Evolutionary conservation across 2,888 invertebrate genomes (phyloP).

Genomic region (Galerucella pusilla): DNA sequence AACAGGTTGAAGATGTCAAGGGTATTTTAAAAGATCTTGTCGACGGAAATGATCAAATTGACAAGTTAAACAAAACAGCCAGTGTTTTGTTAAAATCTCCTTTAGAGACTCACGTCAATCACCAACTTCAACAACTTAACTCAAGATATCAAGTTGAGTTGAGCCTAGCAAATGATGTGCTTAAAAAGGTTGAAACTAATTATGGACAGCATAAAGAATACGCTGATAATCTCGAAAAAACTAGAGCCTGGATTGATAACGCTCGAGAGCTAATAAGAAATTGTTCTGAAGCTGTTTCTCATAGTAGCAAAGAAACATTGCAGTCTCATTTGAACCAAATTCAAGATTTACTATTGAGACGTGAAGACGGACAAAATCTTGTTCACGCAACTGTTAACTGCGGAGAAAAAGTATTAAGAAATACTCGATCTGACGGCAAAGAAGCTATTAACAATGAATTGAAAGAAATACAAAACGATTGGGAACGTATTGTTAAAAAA

Average conservation of each 20-base stretch:
- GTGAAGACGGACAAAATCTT: constrained; percentile 88
- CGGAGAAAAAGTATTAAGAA: constrained; percentile 89
- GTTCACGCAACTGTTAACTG: constrained; percentile 89
- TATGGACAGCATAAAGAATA: constrained; percentile 87
- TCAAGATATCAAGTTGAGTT: constrained; percentile 90
- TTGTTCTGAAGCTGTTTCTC: constrained; percentile 82
- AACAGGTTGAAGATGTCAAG: constrained; percentile 84
- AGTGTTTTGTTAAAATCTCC: constrained; percentile 83
- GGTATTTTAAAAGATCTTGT: constrained; percentile 79
- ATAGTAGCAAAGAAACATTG: constrained; percentile 84
- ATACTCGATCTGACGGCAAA: constrained; percentile 88
- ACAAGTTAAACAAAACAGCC: constrained; percentile 84
- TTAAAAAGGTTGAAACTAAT: constrained; percentile 91
- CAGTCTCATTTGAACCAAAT: constrained; percentile 83
- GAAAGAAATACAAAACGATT: constrained; percentile 90
- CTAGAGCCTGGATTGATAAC: constrained; percentile 87
- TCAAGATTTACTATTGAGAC: constrained; percentile 81
- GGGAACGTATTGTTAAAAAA: constrained; percentile 91
- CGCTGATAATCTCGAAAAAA: constrained; percentile 78
- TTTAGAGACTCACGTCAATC: constrained; percentile 87
- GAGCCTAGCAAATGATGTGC: constrained; percentile 88
- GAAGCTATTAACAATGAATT: constrained; percentile 88
- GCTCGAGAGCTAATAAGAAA: constrained; percentile 85
- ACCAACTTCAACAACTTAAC: constrained; percentile 86
- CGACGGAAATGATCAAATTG: constrained; percentile 84